Conservation (phyloP, 2,113 vertebrate species). For the Toxostoma redivivum region DNA sequence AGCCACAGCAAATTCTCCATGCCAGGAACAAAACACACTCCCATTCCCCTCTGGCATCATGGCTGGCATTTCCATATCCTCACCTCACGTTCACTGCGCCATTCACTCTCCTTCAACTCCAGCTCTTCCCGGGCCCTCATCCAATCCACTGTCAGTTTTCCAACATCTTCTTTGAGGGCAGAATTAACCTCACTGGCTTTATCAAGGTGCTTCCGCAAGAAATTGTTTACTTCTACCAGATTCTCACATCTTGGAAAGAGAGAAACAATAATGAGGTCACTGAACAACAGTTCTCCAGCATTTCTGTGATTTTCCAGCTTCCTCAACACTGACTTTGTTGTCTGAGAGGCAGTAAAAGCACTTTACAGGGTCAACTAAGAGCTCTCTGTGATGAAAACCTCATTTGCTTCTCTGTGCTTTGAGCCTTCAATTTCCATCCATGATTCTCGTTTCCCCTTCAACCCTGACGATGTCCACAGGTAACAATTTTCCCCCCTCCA, state of each 20-base stretch:
- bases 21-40: not conserved
- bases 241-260: constrained; percentile 72
- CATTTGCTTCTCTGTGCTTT: not conserved
- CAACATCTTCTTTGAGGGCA: constrained; percentile 78
- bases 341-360: not conserved
- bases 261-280: not conserved
- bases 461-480: fast-evolving
- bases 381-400: not conserved
- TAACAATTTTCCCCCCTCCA: not conserved
- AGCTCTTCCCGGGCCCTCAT: constrained; percentile 79
- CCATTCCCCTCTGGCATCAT: not conserved
- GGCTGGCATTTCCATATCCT: fast-evolving
- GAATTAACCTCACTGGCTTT: constrained; percentile 79
- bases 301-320: not conserved
- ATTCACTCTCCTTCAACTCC: constrained; percentile 76
- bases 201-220: constrained; percentile 78
- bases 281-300: not conserved
- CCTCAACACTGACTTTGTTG: not conserved
- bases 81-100: constrained; percentile 78
- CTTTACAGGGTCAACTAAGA: not conserved
- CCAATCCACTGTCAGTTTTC: constrained; percentile 86
- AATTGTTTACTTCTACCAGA: constrained; percentile 77
- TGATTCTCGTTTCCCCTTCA: not conserved
- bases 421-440: not conserved
- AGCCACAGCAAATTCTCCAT: not conserved